Evolutionary conservation across 1,140 invertebrate species (phyloP).

Genomic region (Leptopilina clavipes): DNA sequence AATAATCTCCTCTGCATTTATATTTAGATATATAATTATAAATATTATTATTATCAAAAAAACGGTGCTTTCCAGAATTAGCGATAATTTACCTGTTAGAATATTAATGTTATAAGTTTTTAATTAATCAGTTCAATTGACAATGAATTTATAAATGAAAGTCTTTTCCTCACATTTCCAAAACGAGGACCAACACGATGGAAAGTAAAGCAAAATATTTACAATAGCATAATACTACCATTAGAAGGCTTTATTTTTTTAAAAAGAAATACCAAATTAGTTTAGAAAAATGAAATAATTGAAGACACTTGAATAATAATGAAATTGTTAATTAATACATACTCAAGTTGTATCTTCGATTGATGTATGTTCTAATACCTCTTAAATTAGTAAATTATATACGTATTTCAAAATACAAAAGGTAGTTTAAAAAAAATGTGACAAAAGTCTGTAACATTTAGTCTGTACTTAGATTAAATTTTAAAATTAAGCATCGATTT

Average conservation of each 20-base stretch:
- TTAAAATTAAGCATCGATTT: too few species aligned
- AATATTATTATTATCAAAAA: neutral
- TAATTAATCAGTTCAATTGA: neutral
- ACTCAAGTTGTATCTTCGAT: too few species aligned
- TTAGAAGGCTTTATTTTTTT: slow-evolving; percentile 15
- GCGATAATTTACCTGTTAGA: neutral
- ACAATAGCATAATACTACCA: neutral
- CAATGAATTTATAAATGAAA: slow-evolving; percentile 2
- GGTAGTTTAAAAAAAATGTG: too few species aligned
- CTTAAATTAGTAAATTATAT: too few species aligned
- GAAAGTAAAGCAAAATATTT: slow-evolving; percentile 26
- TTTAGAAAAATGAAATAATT: slow-evolving; percentile 18
- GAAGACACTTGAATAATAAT: neutral
- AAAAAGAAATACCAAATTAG: slow-evolving; percentile 20
- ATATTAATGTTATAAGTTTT: neutral
- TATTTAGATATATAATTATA: neutral
- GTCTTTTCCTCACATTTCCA: neutral
- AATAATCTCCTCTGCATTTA: neutral
- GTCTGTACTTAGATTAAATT: too few species aligned
- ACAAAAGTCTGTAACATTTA: too few species aligned
- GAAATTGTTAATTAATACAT: too few species aligned
- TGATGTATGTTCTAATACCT: too few species aligned
- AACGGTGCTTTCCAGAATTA: slow-evolving; percentile 6
- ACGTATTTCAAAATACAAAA: too few species aligned
- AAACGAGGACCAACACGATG: neutral